Evolutionary conservation across 2,113 vertebrate species (phyloP), one percentile per base, ranked within the genome.

Genomic region (Etheostoma spectabile): DNA sequence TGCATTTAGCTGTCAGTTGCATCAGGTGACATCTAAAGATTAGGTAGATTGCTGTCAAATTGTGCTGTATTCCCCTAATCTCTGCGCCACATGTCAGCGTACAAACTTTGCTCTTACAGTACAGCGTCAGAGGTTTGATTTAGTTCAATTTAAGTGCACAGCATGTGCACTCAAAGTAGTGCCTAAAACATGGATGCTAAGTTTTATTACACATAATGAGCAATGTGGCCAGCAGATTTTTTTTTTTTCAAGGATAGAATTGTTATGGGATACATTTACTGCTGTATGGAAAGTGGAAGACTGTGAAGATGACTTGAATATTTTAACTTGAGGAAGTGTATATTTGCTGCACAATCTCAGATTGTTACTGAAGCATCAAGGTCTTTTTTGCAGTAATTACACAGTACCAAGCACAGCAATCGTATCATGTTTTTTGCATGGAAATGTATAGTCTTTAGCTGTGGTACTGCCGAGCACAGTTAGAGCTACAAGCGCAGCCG

Each of bases 401-500:
- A 22, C 64, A 63, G 62, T 24, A 15, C n/a, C 33, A 16, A 24
- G 13, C 22, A 1, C 19, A n/a, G 59, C 6, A 8, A 5, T 46
- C 3, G 0, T 22, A 30, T 18, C 33, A 19, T 59, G 18, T 51
- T 88, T 38, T 79, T 74, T 83, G 55, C 62, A 7, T 35, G 51
- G 22, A 74, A 84, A 89, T 60, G 55, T 68, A 60, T 38, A 49
- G 74, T 85, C 55, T 90, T 84, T 49, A 84, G 86, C 86, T 15
- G 6, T 77, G 55, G 46, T 53, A 52, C 46, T 60, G 46, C 2
- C 33, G 0, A 86, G 80, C 74, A 76, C 87, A 80, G 75, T 80
- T 52, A 74, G 66, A 79, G 89, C 92, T 92, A 75, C 82, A 1
- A 93, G 92, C 91, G 18, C 86, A 88, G 91, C 93, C 87, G 91